Base-by-base conservation (phyloP, 2,888 invertebrate genomes). In the Aporophyla lueneburgensis region DNA sequence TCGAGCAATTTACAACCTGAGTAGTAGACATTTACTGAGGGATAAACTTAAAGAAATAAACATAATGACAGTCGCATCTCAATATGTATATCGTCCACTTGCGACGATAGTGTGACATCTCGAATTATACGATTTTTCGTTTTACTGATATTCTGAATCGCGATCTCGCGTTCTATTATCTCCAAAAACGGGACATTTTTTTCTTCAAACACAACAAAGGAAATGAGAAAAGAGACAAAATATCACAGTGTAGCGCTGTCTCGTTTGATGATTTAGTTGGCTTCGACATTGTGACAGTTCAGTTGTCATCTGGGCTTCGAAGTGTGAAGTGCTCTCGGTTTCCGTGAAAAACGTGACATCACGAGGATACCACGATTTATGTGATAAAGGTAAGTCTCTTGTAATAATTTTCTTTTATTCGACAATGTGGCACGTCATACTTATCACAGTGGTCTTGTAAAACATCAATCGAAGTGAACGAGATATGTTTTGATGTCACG, bases 381-480 rank as follows among this genome's bases (percentile, higher is more conserved):
- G 40, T 54, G 67, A 40, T 67, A 67, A 67, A 54, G 66, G 33
- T 66, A 5, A 66, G 66, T 66, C 66, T 14, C 53, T 43, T 54
- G 2, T 67, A 67, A 0, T 43, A 54, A 54, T 67, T 67, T 67
- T 67, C 54, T 67, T 54, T 67, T 54, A 54, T 67, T 67, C 40
- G 67, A 67, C 40, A 53, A 53, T 66, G 54, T 54, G 67, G 56
- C 43, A 69, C 21, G 24, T 69, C 68, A 46, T 53, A 69, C 56
- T 69, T 68, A 56, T 24, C 54, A 68, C 68, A 69, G 56, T 58
- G 68, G 43, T 54, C 67, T 67, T 67, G 67, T 67, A 54, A 67
- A 56, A 40, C 40, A 40, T 40, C 40, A 5, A 40, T 2, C 56
- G 10, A 68, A 53, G 66, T 67, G 40, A 54, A 53, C n/a, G 67